Evolutionary conservation across 2,113 vertebrate genomes (phyloP).

Genomic region (Poecile atricapillus): DNA sequence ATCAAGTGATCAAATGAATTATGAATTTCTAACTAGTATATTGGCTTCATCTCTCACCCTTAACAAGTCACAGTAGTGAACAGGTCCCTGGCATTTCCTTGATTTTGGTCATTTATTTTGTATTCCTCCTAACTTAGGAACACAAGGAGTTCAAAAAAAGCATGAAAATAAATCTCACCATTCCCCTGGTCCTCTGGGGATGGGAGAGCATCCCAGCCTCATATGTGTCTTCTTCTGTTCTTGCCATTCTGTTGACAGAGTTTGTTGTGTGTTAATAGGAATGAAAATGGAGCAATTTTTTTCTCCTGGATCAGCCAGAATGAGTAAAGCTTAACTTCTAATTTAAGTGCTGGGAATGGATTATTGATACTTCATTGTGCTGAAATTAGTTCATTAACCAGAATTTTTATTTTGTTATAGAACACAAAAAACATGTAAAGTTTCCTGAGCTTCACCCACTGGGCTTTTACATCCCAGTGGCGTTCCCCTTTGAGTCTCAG

Average conservation of each 20-base stretch:
- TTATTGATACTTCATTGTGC: neutral
- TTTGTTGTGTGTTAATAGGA: neutral
- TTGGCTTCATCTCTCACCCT: neutral
- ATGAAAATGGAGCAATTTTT: neutral
- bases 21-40: neutral
- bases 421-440: neutral
- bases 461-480: neutral
- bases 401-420: neutral
- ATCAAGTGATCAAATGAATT: neutral
- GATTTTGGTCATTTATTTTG: neutral
- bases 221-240: neutral
- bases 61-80: neutral
- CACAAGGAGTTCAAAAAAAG: neutral
- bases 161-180: neutral
- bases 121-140: neutral
- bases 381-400: neutral
- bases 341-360: neutral
- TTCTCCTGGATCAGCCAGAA: neutral
- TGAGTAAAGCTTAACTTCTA: neutral
- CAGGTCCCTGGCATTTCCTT: neutral
- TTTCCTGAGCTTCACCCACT: neutral
- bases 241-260: neutral
- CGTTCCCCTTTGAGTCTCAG: neutral
- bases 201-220: neutral
- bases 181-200: neutral